A percentile compares a stretch with the other conserved stretches of the same genome.
Evolutionary conservation across 2,797 vertebrate genomes (phyloP).

Genomic region (Myotis pilosus): DNA sequence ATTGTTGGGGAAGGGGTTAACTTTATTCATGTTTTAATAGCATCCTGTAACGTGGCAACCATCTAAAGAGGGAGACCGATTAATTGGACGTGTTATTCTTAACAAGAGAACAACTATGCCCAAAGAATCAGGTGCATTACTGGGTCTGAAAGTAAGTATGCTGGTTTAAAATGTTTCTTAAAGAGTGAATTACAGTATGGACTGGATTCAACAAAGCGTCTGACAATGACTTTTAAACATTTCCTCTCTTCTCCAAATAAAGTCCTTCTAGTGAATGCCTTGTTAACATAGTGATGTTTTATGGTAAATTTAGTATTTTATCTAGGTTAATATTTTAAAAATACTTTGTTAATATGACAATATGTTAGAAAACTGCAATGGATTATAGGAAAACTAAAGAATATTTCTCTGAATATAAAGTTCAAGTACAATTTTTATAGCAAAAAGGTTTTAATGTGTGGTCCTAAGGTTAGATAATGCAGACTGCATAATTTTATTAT

Average conservation of each 20-base stretch:
- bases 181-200: not conserved
- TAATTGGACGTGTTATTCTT: slow-evolving; percentile 97
- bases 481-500: not conserved
- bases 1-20: too few relatives aligned
- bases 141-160: slow-evolving; percentile 94
- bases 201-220: not conserved
- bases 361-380: not conserved
- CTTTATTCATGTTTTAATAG: slow-evolving; percentile 81
- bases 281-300: not conserved
- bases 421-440: not conserved
- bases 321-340: not conserved
- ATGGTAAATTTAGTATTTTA: not conserved
- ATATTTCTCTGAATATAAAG: slow-evolving; percentile 3
- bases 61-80: slow-evolving; percentile 97
- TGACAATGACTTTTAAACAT: not conserved
- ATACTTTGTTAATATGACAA: not conserved
- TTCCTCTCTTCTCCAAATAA: not conserved
- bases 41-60: slow-evolving; percentile 99
- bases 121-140: slow-evolving; percentile 94
- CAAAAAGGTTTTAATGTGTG: not conserved
- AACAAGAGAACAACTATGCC: slow-evolving; percentile 98
- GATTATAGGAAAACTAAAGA: not conserved
- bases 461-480: not conserved
- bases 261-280: not conserved
- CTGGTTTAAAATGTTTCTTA: not conserved